Percentiles rank a stretch among this genome's conserved stretches.
Conservation (phyloP, 2,888 invertebrate species). For the Cyclophora punctaria region DNA sequence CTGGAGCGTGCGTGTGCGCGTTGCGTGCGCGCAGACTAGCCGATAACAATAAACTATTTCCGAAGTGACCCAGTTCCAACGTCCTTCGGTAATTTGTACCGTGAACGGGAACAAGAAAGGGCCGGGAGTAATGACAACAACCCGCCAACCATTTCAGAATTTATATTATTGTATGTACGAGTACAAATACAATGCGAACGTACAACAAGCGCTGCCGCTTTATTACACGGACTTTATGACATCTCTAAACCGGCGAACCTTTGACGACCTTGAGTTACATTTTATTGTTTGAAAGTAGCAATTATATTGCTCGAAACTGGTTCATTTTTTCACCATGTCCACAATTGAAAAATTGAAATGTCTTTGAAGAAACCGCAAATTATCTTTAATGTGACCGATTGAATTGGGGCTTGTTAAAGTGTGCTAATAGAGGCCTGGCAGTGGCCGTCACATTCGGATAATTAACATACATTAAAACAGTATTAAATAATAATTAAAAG, state of each 20-base stretch:
- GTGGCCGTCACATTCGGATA: slow-evolving; percentile 35
- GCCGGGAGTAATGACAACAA: slow-evolving; percentile 56
- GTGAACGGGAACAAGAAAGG: slow-evolving; percentile 73
- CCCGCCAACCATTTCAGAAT: slow-evolving; percentile 33
- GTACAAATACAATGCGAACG: slow-evolving; percentile 37
- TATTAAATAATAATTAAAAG: slow-evolving; percentile 54
- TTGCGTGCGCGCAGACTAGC: slow-evolving; percentile 67
- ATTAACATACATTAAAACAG: slow-evolving; percentile 53
- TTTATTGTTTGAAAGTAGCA: slow-evolving; percentile 24
- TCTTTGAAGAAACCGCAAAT: slow-evolving; percentile 29
- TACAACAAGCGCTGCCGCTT: slow-evolving; percentile 41
- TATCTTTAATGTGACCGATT: slow-evolving; percentile 25
- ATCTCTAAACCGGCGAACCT: slow-evolving; percentile 29
- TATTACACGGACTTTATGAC: slow-evolving; percentile 24
- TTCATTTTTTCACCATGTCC: slow-evolving; percentile 15
- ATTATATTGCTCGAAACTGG: slow-evolving; percentile 19
- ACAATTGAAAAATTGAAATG: slow-evolving; percentile 21
- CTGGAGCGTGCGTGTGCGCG: slow-evolving; percentile 52
- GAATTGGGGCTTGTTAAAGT: slow-evolving; percentile 44
- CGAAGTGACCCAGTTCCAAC: slow-evolving; percentile 74
- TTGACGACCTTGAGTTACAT: slow-evolving; percentile 38
- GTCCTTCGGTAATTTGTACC: slow-evolving; percentile 73
- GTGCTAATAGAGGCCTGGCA: slow-evolving; percentile 46
- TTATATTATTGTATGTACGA: slow-evolving; percentile 31
- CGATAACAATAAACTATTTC: slow-evolving; percentile 76